Conservation (phyloP, 1,140 invertebrate species). For the Lepidurus arcticus region DNA sequence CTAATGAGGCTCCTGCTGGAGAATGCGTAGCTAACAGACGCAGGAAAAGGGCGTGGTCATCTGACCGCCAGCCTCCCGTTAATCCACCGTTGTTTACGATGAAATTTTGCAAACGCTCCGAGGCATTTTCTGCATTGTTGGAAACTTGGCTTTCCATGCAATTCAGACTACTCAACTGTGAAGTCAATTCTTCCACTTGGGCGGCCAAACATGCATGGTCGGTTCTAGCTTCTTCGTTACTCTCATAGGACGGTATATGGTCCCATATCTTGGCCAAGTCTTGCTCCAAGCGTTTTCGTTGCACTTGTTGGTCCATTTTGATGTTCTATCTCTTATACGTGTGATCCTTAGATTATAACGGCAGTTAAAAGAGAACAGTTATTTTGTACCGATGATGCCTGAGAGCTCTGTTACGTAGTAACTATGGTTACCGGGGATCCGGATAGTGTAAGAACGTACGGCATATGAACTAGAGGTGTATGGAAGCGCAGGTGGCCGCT, state of each 20-base stretch:
- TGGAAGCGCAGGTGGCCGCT: constrained; percentile 6
- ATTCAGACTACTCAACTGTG: background rate
- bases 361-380: background rate
- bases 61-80: constrained; percentile 29
- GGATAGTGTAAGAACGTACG: background rate
- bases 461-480: background rate
- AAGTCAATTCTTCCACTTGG: constrained; percentile 10
- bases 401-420: background rate
- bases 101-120: constrained; percentile 27
- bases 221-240: background rate
- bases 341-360: background rate
- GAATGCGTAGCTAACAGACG: constrained; percentile 10
- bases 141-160: background rate
- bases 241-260: background rate
- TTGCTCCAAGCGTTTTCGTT: constrained; percentile 1
- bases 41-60: constrained; percentile 31
- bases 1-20: background rate
- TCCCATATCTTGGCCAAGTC: constrained; percentile 13
- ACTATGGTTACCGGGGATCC: background rate
- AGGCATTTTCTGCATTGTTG: constrained; percentile 21
- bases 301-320: background rate
- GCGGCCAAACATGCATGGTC: background rate
- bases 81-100: constrained; percentile 27
- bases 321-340: background rate
- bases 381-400: background rate